These are phyloP conservation scores for Xestia c-nigrum DNA, from an alignment of 2,888 invertebrate genomes.

Conservation along the genomic window DNA sequence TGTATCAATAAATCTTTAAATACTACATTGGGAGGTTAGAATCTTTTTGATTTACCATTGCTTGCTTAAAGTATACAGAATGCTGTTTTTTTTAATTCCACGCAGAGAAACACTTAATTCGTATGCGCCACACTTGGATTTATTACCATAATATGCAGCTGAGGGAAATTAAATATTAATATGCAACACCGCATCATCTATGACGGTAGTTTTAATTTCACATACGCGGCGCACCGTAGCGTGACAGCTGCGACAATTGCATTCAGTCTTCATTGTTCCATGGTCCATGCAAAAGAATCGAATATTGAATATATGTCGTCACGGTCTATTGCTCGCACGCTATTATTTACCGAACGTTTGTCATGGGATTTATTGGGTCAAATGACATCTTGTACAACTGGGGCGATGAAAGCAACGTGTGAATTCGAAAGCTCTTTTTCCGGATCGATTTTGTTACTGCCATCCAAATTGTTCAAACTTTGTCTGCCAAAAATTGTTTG, in stretches of 20 bases:
- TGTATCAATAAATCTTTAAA: background rate
- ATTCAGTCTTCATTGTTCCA: slow-evolving; percentile 72
- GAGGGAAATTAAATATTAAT: slow-evolving; percentile 43
- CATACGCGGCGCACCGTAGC: slow-evolving; percentile 64
- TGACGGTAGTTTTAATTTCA: slow-evolving; percentile 62
- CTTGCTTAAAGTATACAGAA: background rate
- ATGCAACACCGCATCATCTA: slow-evolving; percentile 46
- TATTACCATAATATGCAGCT: slow-evolving; percentile 27
- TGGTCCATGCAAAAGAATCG: slow-evolving; percentile 73
- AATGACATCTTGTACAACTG: slow-evolving; percentile 64
- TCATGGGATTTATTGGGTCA: slow-evolving; percentile 74
- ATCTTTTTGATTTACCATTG: slow-evolving; percentile 1
- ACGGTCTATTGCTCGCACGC: slow-evolving; percentile 76
- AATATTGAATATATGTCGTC: slow-evolving; percentile 80
- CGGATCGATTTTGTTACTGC: background rate
- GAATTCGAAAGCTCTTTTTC: slow-evolving; percentile 38
- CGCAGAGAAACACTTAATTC: background rate
- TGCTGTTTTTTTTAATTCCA: slow-evolving; percentile 1
- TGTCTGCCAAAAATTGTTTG: background rate
- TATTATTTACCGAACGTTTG: slow-evolving; percentile 75
- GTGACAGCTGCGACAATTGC: slow-evolving; percentile 74
- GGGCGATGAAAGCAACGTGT: slow-evolving; percentile 63
- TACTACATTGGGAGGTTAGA: background rate
- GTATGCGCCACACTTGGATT: background rate
- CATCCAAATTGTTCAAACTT: slow-evolving; percentile 8